Evolutionary conservation across 2,888 invertebrate species (phyloP).

Genomic region (Villa cingulata): DNA sequence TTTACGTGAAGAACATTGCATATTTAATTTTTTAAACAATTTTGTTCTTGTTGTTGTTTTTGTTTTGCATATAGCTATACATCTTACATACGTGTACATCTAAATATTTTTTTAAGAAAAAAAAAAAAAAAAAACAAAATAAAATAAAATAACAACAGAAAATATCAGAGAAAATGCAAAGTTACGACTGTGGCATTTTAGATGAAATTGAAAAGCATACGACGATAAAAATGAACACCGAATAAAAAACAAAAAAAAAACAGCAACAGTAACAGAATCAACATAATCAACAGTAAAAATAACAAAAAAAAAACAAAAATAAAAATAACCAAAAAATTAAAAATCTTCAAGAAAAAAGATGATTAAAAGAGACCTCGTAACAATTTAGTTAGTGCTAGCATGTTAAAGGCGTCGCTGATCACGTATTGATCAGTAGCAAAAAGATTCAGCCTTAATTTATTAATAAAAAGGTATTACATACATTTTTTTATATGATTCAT

Average conservation of each 20-base stretch:
- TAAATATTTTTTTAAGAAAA: not conserved
- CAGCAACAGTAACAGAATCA: no score
- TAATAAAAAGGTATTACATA: conserved; percentile 24
- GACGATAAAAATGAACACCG: not conserved
- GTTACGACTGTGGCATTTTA: not conserved
- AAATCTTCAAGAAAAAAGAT: not conserved
- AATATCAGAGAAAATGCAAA: not conserved
- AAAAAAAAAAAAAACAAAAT: not conserved
- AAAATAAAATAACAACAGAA: no score
- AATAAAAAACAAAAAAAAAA: no score
- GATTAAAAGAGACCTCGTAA: no score
- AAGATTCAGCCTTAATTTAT: conserved; percentile 5
- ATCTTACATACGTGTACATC: no score
- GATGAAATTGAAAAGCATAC: not conserved
- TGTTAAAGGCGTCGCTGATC: conserved; percentile 6
- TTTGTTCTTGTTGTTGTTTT: not conserved
- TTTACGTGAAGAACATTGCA: not conserved
- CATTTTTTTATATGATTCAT: conserved; percentile 34
- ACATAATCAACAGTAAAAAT: no score
- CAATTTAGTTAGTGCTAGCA: not conserved
- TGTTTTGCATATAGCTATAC: no score
- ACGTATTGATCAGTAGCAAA: conserved; percentile 8
- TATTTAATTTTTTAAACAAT: not conserved
- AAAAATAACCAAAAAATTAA: not conserved
- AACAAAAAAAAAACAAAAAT: no score